These are phyloP conservation scores for Chaetodon trifasciatus DNA, from an alignment of 2,797 vertebrate genomes.

Conservation along the genomic window DNA sequence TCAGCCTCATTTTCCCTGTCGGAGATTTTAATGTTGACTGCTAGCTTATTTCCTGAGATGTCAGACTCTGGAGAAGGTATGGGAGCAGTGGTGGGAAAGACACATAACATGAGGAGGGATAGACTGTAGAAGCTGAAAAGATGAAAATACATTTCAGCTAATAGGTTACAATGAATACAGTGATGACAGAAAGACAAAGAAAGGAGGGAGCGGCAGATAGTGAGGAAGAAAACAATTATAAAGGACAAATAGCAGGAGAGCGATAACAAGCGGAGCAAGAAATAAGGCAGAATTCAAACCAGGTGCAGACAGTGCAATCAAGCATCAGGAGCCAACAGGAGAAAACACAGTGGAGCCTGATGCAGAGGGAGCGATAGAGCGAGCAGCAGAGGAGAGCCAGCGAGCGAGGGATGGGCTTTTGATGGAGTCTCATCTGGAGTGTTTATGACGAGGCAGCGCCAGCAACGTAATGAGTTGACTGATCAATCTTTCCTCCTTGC, in stretches of 20 bases:
- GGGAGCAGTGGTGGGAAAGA: background rate
- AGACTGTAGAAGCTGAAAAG: background rate
- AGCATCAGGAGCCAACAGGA: conserved; percentile 48
- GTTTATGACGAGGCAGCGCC: conserved; percentile 84
- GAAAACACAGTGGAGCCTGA: conserved; percentile 63
- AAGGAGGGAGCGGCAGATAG: background rate
- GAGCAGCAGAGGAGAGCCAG: conserved; percentile 46
- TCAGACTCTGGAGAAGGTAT: background rate
- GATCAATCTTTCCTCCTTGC: conserved; percentile 89
- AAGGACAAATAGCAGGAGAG: conserved; percentile 38
- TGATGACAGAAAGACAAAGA: conserved; percentile 5
- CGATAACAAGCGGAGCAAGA: conserved; percentile 15
- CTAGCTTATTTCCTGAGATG: conserved; percentile 5
- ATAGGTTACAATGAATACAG: conserved; percentile 2
- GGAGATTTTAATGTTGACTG: conserved; percentile 40
- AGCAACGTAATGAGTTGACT: conserved; percentile 89
- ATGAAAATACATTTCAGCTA: conserved; percentile 7
- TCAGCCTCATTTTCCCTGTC: conserved; percentile 50
- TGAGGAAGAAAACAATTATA: conserved; percentile 13
- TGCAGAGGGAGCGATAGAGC: conserved; percentile 44
- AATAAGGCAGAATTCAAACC: conserved; percentile 25
- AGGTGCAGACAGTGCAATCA: conserved; percentile 61
- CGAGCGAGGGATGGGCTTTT: conserved; percentile 76
- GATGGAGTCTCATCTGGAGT: conserved; percentile 82
- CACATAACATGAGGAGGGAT: background rate